Conservation (phyloP, 2,888 invertebrate species). For the Zaprionus bogoriensis region DNA sequence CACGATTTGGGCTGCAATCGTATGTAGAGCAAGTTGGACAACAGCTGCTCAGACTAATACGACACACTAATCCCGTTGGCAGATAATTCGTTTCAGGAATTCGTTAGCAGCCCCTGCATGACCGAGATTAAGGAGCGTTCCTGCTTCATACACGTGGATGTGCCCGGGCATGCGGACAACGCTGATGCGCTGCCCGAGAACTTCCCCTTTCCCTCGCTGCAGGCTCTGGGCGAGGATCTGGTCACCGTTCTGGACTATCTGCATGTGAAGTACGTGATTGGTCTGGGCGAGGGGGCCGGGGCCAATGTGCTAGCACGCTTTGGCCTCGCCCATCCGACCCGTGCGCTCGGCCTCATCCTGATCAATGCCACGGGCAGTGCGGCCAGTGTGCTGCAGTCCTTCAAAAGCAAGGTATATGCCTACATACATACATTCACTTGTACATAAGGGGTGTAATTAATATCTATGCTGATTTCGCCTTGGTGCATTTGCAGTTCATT, state of each 20-base stretch:
- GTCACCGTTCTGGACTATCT: constrained; percentile 91
- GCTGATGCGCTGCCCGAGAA: constrained; percentile 89
- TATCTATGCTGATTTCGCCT: constrained; percentile 18
- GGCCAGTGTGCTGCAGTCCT: constrained; percentile 92
- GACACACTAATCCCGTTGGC: constrained; percentile 46
- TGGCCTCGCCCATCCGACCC: constrained; percentile 90
- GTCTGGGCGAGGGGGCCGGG: constrained; percentile 94
- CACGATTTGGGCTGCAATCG: constrained; percentile 94
- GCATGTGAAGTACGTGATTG: constrained; percentile 92
- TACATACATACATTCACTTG: too few species aligned
- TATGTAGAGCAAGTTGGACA: constrained; percentile 82
- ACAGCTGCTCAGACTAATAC: not conserved
- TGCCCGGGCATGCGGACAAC: constrained; percentile 93
- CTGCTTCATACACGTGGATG: constrained; percentile 93
- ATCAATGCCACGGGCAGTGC: constrained; percentile 95
- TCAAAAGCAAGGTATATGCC: constrained; percentile 93
- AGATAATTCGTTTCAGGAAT: constrained; percentile 93
- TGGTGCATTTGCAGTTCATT: constrained; percentile 87
- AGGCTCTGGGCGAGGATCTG: constrained; percentile 91
- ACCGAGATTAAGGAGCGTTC: constrained; percentile 92
- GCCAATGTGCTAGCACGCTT: constrained; percentile 93
- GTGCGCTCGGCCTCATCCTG: constrained; percentile 90
- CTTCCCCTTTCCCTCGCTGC: constrained; percentile 91
- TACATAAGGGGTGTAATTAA: not conserved
- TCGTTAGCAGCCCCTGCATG: constrained; percentile 92